A percentile compares a stretch with the other conserved stretches of the same genome.
phyloP scores from a whole-genome alignment of 2,797 vertebrate species.

The Petrocephalus sullivani region DNA sequence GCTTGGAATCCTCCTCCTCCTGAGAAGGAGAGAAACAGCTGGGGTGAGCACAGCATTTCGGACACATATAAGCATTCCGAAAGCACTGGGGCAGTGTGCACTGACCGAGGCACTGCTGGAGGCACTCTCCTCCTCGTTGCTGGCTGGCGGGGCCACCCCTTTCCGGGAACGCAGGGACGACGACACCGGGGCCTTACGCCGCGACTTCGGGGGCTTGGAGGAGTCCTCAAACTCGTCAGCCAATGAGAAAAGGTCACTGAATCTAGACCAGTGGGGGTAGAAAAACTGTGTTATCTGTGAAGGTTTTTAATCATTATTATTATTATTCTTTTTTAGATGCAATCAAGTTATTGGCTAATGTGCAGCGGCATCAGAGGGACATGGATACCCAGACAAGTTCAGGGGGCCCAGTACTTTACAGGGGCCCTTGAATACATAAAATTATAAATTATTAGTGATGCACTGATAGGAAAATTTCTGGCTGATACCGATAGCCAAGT shows the following conservation, averaged over 20 bases:
- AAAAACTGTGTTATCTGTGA: background rate
- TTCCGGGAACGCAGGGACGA: slow-evolving; percentile 83
- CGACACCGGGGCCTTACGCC: slow-evolving; percentile 75
- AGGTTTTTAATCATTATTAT: background rate
- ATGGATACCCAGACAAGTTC: background rate
- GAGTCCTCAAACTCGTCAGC: slow-evolving; percentile 91
- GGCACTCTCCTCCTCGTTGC: slow-evolving; percentile 78
- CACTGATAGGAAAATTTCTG: background rate
- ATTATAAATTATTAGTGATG: background rate
- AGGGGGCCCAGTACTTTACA: background rate
- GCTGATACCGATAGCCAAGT: no score
- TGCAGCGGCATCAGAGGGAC: background rate
- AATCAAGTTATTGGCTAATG: background rate
- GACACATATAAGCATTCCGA: background rate
- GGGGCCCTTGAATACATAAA: background rate
- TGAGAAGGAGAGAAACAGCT: slow-evolving; percentile 38
- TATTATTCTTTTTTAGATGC: background rate
- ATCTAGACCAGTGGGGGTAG: slow-evolving; percentile 54
- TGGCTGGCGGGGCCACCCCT: slow-evolving; percentile 71
- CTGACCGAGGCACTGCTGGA: slow-evolving; percentile 85
- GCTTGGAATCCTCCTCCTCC: slow-evolving; percentile 92
- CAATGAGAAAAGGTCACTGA: slow-evolving; percentile 86
- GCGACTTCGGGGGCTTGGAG: slow-evolving; percentile 79
- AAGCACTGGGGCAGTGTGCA: background rate
- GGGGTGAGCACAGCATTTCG: background rate